A percentile compares a stretch with the other conserved stretches of the same genome.
Conservation (phyloP, 2,113 vertebrate genomes). For the Pontoporia blainvillei region DNA sequence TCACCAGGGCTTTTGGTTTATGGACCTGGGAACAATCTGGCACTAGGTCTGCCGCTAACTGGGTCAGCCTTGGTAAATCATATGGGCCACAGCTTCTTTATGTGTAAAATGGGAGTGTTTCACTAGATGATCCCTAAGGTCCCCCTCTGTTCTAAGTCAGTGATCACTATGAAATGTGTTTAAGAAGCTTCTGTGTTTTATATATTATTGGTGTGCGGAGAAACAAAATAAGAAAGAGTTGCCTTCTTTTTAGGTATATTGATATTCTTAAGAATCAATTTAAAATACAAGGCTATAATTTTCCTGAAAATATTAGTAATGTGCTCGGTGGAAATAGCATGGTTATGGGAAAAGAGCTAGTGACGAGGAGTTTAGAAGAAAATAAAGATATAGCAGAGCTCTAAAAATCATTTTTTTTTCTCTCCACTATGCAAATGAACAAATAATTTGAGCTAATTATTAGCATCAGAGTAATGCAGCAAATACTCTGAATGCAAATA, state of each 20-base stretch:
- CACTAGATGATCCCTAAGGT: background rate
- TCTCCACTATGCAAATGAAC: background rate
- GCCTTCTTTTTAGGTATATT: background rate
- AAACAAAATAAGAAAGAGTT: background rate
- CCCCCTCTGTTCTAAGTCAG: background rate
- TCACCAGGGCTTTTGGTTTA: slow-evolving; percentile 5
- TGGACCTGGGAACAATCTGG: background rate
- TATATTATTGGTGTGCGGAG: background rate
- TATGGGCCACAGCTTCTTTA: background rate
- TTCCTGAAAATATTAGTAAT: background rate
- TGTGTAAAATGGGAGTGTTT: slow-evolving; percentile 17
- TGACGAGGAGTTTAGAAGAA: background rate
- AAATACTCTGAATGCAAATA: background rate
- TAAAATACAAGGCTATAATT: background rate
- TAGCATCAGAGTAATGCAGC: background rate
- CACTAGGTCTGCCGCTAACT: background rate
- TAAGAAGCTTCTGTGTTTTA: background rate
- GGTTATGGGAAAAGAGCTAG: background rate
- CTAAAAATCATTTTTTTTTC: background rate
- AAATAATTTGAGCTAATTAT: slow-evolving; percentile 11
- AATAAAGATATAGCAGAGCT: background rate
- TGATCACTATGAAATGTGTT: slow-evolving; percentile 3
- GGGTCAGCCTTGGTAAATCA: slow-evolving; percentile 25
- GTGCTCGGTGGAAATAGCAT: background rate
- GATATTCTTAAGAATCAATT: background rate